Evolutionary conservation across 2,888 invertebrate genomes (phyloP).

Genomic region (Agrypnus murinus): DNA sequence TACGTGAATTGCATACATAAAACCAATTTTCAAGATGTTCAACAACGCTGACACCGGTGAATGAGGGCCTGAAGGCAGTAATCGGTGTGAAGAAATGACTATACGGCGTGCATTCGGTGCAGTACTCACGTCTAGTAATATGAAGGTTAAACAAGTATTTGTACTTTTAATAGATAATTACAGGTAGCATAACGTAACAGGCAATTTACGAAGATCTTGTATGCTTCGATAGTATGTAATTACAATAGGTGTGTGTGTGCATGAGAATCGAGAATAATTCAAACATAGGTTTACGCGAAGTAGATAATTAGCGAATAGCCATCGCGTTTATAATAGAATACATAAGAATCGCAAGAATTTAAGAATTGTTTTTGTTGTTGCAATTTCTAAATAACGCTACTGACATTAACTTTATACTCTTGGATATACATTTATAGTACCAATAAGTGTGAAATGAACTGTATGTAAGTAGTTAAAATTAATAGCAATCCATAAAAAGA

Average conservation of each 20-base stretch:
- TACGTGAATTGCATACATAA: conserved; percentile 33
- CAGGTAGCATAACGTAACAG: conserved; percentile 54
- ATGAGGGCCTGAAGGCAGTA: conserved; percentile 32
- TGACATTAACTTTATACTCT: background rate
- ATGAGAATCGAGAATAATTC: conserved; percentile 37
- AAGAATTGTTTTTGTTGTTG: background rate
- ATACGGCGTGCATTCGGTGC: conserved; percentile 28
- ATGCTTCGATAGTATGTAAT: conserved; percentile 39
- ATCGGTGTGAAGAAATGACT: conserved; percentile 38
- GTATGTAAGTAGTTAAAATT: no score
- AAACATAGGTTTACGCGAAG: conserved; percentile 30
- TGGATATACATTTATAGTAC: no score
- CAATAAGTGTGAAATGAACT: no score
- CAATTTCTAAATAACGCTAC: conserved; percentile 4
- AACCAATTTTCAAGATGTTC: conserved; percentile 36
- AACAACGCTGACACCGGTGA: conserved; percentile 34
- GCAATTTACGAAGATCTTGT: conserved; percentile 43
- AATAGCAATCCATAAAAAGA: no score
- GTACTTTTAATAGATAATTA: conserved; percentile 60
- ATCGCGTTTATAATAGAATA: conserved; percentile 22
- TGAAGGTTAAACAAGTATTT: conserved; percentile 52
- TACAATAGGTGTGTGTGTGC: conserved; percentile 40
- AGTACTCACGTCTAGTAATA: conserved; percentile 24
- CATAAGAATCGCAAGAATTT: background rate
- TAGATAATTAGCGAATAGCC: conserved; percentile 32